Base-by-base conservation (phyloP, 23 tunicate species). In the Halocynthia roretzi region DNA sequence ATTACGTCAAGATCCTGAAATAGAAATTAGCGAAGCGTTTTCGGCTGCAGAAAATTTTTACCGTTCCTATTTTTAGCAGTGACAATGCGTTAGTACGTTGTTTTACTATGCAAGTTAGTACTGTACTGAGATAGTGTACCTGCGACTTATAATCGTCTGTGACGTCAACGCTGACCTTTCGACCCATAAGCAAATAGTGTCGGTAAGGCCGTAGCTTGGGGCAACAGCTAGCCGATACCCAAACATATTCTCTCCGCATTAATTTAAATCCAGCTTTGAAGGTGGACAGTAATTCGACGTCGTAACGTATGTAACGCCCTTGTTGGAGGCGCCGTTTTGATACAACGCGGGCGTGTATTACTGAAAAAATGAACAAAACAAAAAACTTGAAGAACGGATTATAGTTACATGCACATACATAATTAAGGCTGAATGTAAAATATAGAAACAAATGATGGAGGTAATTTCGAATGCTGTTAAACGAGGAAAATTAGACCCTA, bases 161-260 rank as follows among this genome's bases (percentile, higher is more conserved):
- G 67, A 86, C 75, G 56, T 61, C 78, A 6, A 91, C 80, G 56
- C 62, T 81, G 19, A 84, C 72, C 64, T 85, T 85, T 20, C 97
- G 76, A 5, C 97, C 97, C 97, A 91, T 91, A 23, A 91, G 75
- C 31, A 91, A 81, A 71, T 91, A 91, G 12, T 91, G 72, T 54
- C 86, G 61, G 58, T 49, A 71, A n/a, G 90, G 90, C 31, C 97
- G 83, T 55, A 91, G 57, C 71, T 81, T 85, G 11, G 97, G 97
- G 66, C 97, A 91, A 73, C 97, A 91, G 20, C 78, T 81, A 65
- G 84, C 77, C 56, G 88, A 81, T 50, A 91, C 90, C 97, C 97
- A 91, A 50, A 91, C 23, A 68, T 85, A 91, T 54, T 91, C 97
- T 50, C 97, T 73, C 23, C 48, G 20, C 90, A 91, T 85, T 71